These are phyloP conservation scores for Frankliniella intonsa DNA, from an alignment of 2,888 invertebrate species.

Conservation along the genomic window DNA sequence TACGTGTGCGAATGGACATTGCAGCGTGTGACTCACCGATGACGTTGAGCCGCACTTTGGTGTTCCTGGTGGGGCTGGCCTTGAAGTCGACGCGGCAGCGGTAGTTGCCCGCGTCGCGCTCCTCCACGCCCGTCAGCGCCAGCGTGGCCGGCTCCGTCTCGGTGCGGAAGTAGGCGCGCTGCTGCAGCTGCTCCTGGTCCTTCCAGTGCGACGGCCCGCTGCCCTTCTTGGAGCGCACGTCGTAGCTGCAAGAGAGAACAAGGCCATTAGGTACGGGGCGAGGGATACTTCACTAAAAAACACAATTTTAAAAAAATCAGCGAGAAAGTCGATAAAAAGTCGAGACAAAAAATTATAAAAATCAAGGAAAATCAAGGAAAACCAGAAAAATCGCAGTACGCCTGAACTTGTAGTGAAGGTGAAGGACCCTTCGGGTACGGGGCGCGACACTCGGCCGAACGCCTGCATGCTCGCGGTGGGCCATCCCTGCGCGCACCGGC, in stretches of 20 bases:
- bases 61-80: constrained; percentile 71
- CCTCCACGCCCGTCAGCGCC: constrained; percentile 59
- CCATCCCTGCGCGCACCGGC: background rate
- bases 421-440: too few relatives aligned
- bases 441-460: too few relatives aligned
- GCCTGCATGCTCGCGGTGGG: background rate
- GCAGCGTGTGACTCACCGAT: constrained; percentile 57
- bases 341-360: too few relatives aligned
- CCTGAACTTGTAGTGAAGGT: too few relatives aligned
- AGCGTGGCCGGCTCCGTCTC: constrained; percentile 63
- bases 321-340: too few relatives aligned
- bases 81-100: constrained; percentile 77
- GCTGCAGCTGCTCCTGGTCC: constrained; percentile 58
- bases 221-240: constrained; percentile 57
- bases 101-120: constrained; percentile 70
- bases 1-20: too few relatives aligned
- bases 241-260: constrained; percentile 57
- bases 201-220: constrained; percentile 66
- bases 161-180: constrained; percentile 65
- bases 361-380: too few relatives aligned
- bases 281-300: too few relatives aligned
- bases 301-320: too few relatives aligned
- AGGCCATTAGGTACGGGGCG: too few relatives aligned
- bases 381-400: too few relatives aligned
- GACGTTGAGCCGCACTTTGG: constrained; percentile 66